A percentile compares a stretch with the other conserved stretches of the same genome.
Conservation (phyloP, 2,113 vertebrate genomes). For the Henicopernis longicauda region DNA sequence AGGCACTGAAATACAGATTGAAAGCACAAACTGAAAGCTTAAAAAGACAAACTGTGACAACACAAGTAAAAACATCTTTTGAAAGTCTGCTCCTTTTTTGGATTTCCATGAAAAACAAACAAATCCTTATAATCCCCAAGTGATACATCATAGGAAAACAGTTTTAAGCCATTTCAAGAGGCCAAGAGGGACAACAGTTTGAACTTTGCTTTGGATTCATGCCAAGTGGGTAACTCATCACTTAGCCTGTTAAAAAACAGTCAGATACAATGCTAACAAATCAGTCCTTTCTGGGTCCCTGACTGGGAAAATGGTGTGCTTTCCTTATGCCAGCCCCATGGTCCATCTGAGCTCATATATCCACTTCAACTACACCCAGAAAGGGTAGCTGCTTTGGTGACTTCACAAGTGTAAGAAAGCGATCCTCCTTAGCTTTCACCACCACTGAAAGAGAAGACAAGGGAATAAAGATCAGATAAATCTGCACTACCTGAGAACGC, state of each 20-base stretch:
- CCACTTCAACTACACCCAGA: background rate
- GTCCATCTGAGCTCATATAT: background rate
- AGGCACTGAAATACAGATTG: background rate
- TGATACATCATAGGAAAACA: background rate
- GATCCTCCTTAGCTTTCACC: background rate
- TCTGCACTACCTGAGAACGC: background rate
- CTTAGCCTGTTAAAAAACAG: background rate
- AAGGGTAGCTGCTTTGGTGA: background rate
- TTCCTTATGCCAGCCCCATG: background rate
- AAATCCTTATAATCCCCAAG: background rate
- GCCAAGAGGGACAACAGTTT: background rate
- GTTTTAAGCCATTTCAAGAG: background rate
- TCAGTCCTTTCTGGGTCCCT: accelerated
- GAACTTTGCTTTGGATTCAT: background rate
- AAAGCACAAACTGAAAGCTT: background rate
- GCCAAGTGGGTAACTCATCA: background rate
- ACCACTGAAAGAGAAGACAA: background rate
- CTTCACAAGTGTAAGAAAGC: background rate
- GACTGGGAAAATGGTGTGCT: background rate
- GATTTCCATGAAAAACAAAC: background rate
- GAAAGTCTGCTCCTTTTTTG: background rate
- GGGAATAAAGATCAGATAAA: background rate
- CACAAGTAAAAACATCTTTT: background rate
- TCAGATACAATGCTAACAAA: background rate
- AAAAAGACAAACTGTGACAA: background rate